Base-by-base conservation (phyloP, 2,888 invertebrate genomes). In the Megaustenia siamemsis region DNA sequence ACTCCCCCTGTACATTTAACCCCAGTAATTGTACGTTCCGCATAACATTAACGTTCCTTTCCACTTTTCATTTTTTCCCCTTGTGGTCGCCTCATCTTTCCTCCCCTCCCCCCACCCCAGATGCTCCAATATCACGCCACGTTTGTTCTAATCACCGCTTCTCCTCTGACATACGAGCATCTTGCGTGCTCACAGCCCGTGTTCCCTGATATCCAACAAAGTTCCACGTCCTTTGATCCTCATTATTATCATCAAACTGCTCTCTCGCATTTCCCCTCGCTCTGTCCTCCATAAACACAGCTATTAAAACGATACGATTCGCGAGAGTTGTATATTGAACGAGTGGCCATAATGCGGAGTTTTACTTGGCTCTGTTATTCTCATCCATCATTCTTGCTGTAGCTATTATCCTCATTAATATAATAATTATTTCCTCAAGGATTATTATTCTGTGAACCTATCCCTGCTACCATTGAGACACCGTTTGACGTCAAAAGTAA, bases 121-220 rank as follows among this genome's bases (percentile, higher is more conserved):
- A 68, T 32, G 32, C 35, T 6, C 8, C 63, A 53, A 66, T 79
- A 60, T 32, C 79, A 66, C 45, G 79, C 79, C 43, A 79, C 32
- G 56, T 79, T 79, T 79, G 66, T 79, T 66, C 24, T 66, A 79
- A 66, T 79, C n/a, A 79, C 66, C 21, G 79, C 66, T 66, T 45
- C 45, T 43, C 66, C n/a, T 28, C 66, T 79, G 79, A 79, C 40
- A 63, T 79, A 79, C 28, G 66, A 60, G 66, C 43, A 28, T 18
- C 35, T 66, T 79, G 79, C 79, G 79, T 79, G 79, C 79, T 40
- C 40, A 32, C 79, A 5, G 66, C 45, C 63, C 63, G 63, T 43
- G 79, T 43, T 66, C n/a, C 15, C 43, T 32, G 79, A 45, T 78
- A 43, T 45, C 66, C 66, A 66, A n/a, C 66, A 32, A 24, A 43